A percentile compares a stretch with the other conserved stretches of the same genome.
phyloP scores from a whole-genome alignment of 2,888 invertebrate genomes.

The Molorchus minor region DNA sequence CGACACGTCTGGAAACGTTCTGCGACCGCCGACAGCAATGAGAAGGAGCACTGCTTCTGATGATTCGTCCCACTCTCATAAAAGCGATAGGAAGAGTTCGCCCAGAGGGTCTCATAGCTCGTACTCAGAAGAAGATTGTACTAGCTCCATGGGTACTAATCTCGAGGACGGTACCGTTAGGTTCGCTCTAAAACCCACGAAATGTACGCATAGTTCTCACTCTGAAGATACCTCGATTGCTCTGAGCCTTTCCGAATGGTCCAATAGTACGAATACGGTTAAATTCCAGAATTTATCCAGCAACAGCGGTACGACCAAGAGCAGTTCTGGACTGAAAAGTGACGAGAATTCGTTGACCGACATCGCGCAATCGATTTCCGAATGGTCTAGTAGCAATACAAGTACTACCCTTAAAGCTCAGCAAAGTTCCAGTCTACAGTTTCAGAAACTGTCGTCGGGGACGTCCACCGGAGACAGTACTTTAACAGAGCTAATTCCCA shows the following conservation, averaged over 20 bases:
- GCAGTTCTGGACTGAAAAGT: constrained; percentile 74
- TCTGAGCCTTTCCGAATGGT: constrained; percentile 87
- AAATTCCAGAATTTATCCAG: constrained; percentile 81
- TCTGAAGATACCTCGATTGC: constrained; percentile 89
- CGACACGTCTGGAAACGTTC: constrained; percentile 54
- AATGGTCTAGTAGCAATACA: constrained; percentile 82
- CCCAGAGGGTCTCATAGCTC: constrained; percentile 69
- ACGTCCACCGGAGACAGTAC: constrained; percentile 59
- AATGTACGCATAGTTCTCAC: constrained; percentile 84
- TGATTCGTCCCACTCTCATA: constrained; percentile 58
- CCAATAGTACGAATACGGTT: constrained; percentile 86
- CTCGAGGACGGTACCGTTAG: constrained; percentile 81
- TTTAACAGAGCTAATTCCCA: constrained; percentile 75
- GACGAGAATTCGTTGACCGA: constrained; percentile 80
- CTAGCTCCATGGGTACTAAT: constrained; percentile 80
- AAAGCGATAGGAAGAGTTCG: constrained; percentile 53
- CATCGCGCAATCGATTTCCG: constrained; percentile 81
- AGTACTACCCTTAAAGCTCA: constrained; percentile 75
- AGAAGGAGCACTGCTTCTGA: constrained; percentile 60
- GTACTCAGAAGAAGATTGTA: constrained; percentile 74
- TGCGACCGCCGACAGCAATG: constrained; percentile 60
- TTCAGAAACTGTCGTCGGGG: constrained; percentile 60
- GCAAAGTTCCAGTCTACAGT: constrained; percentile 54
- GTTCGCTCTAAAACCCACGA: constrained; percentile 80
- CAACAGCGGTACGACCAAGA: constrained; percentile 67